Base-by-base conservation (phyloP, 2,797 vertebrate species). In the Neosilurus hyrtlii region DNA sequence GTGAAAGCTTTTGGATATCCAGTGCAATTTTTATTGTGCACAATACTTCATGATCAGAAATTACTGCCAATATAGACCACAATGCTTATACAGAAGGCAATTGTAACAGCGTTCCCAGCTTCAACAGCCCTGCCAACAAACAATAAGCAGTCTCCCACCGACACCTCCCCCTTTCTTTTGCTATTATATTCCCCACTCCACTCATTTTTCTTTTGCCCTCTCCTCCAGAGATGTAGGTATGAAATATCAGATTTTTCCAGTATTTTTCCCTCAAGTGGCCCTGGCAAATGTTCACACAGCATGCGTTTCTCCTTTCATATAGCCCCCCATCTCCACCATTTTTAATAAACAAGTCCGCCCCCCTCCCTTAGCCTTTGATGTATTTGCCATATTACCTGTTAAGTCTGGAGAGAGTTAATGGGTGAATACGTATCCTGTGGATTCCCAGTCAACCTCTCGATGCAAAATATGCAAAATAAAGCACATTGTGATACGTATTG, bases 211-310 rank as follows among this genome's bases (percentile, higher is more conserved):
- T 84, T 78, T 84, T 77, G 24, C 80, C 88, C 87, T 86, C 91
- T 90, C 91, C 93, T 94, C 93, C 90, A 91, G 93, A 93, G 93
- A 94, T 91, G 89, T 91, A 94, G 92, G 93, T 94, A 93, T 93
- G 93, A 94, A 94, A 95, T 94, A 94, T 94, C 93, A 94, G 90
- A 93, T 94, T 94, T 94, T 95, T 89, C 93, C 94, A 94, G 93
- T 90, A 87, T 92, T 93, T 92, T 92, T 94, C 93, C 94, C 93
- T 90, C 91, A 93, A 94, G 94, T 94, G 91, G 90, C 85, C 84
- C 91, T 95, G 94, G 94, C 94, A 92, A 81, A 88, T 89, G 92
- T 93, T 94, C 93, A 93, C 93, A 93, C 92, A 88, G 92, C 90
- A 85, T 90, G 90, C 89, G 91, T 91, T 90, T 89, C 90, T 90